These are phyloP conservation scores for Sebastes alutus DNA, from an alignment of 2,797 vertebrate species.

Conservation along the genomic window DNA sequence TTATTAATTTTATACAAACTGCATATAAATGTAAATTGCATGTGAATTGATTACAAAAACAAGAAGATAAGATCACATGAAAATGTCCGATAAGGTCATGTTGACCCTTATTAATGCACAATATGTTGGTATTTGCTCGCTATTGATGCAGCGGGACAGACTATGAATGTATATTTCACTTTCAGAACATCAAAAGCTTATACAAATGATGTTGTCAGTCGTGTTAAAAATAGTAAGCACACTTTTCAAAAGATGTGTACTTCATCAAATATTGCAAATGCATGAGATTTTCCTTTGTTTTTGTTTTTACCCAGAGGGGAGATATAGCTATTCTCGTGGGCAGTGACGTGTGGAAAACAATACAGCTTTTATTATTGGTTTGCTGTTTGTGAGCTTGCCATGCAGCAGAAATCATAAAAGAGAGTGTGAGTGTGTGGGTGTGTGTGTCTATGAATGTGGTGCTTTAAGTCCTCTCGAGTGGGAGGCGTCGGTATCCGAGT, in stretches of 20 bases:
- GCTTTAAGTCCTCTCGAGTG: background rate
- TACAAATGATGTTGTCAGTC: background rate
- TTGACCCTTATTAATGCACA: background rate
- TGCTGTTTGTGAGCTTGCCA: constrained; percentile 16
- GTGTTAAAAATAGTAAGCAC: background rate
- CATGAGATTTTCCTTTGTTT: background rate
- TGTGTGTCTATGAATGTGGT: background rate
- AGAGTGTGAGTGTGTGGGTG: background rate
- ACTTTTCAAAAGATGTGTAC: background rate
- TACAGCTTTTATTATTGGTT: constrained; percentile 7
- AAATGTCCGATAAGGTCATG: background rate
- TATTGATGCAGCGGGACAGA: background rate
- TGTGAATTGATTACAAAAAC: background rate
- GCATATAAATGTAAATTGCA: background rate
- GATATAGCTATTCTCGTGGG: background rate
- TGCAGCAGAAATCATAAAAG: background rate
- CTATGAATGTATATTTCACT: background rate
- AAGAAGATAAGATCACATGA: background rate
- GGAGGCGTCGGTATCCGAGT: background rate
- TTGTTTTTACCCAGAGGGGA: background rate
- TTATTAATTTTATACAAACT: background rate
- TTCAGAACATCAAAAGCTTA: background rate
- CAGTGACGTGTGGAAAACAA: constrained; percentile 18
- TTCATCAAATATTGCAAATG: background rate
- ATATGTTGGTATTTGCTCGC: background rate